These are phyloP conservation scores for Calameuta idolon DNA, from an alignment of 2,888 invertebrate genomes.

Conservation along the genomic window DNA sequence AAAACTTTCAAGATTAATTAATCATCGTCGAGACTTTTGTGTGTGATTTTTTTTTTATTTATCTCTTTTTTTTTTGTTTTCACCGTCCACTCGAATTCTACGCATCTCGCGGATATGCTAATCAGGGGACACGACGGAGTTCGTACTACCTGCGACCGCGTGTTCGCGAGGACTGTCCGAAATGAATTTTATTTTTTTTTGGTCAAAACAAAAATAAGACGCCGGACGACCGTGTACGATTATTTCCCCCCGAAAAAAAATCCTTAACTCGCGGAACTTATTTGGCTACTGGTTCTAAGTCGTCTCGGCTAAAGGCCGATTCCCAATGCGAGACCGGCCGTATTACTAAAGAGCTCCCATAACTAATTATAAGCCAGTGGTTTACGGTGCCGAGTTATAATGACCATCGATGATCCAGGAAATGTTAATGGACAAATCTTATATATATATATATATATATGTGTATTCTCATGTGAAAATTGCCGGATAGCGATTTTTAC, in stretches of 20 bases:
- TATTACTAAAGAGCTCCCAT: not conserved
- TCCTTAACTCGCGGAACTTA: not conserved
- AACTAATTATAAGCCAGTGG: not conserved
- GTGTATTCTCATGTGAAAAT: not conserved
- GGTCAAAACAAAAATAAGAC: not conserved
- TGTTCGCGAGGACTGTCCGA: not conserved
- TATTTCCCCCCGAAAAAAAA: not conserved
- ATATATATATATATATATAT: no score
- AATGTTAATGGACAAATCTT: not conserved
- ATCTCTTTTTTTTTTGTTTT: not conserved
- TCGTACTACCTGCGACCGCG: not conserved
- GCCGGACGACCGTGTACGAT: not conserved
- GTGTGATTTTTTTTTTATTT: not conserved
- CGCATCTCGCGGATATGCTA: not conserved
- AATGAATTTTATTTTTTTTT: not conserved
- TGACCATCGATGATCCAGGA: not conserved
- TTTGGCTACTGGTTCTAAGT: not conserved
- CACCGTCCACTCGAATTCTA: rapidly evolving
- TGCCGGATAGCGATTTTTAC: not conserved
- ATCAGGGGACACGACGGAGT: not conserved
- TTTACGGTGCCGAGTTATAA: not conserved
- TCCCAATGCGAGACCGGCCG: not conserved
- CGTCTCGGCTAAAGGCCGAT: not conserved
- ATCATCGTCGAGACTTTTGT: not conserved
- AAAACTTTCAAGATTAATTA: not conserved